Base-by-base conservation (phyloP, 2,888 invertebrate genomes). In the Subacronicta megacephala region DNA sequence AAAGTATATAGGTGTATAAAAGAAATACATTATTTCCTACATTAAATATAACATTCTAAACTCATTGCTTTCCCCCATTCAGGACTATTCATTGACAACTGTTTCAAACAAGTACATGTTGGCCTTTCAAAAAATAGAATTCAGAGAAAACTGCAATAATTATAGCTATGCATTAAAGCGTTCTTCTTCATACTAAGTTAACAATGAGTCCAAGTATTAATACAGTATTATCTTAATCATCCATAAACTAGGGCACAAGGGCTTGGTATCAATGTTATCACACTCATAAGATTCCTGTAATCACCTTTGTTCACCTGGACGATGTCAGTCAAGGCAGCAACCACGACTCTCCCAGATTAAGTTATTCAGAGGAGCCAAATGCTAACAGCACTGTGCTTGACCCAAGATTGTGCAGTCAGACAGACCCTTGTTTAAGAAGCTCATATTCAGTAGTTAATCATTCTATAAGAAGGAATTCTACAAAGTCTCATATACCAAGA, bases 261-360 rank as follows among this genome's bases (percentile, higher is more conserved):
- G 69, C 82, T 72, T 93, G 94, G 93, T 88, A 91, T 80, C 82
- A 87, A 76, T 94, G 94, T 77, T 93, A 92, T 82, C 94, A 93
- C 81, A 89, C 84, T 77, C 83, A 75, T 69, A 89, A 81, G 82
- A 89, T 90, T 83, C 94, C 93, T 60, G 85, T 84, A 13, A 80
- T 83, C 53, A 88, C 84, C 60, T 93, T 90, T 84, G 82, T 85
- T n/a, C 90, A 91, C 59, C 60, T 90, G 75, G 90, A 92, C 82
- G 88, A 89, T 79, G 64, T 67, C 20, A 51, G 55, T 68, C 80
- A 78, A 57, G 60, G 60, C 40, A 58, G 64, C 50, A 26, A 26
- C 26, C 77, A 72, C 26, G 37, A 44, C 10, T 67, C 76, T 49
- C 54, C 49, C 17, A 74, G 58, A 59, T 53, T 57, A 18, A 55